Percentiles rank a stretch among this genome's conserved stretches.
Evolutionary conservation across 2,797 vertebrate genomes (phyloP).

Genomic region (Hafferia zeledoni): DNA sequence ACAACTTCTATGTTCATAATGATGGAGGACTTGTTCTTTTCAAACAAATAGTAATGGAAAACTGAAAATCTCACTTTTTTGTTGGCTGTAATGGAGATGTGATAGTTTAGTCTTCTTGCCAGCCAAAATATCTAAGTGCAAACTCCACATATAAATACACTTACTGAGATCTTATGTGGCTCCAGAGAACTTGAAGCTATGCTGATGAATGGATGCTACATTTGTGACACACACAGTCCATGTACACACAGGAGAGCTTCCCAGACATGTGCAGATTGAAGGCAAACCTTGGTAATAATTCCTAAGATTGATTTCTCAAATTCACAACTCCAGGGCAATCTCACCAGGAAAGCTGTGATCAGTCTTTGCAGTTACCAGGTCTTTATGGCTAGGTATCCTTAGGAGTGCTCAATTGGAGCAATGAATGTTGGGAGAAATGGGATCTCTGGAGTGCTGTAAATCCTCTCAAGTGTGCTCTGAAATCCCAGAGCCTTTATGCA

Average conservation of each 20-base stretch:
- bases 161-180: not conserved
- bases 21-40: not conserved
- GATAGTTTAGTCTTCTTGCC: not conserved
- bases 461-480: not conserved
- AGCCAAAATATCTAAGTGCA: not conserved
- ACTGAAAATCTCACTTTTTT: not conserved
- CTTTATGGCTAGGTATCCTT: not conserved
- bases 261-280: not conserved
- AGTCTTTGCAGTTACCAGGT: not conserved
- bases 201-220: accelerated
- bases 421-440: not conserved
- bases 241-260: not conserved
- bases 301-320: not conserved
- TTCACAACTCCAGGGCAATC: not conserved
- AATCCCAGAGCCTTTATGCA: not conserved
- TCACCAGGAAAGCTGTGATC: not conserved
- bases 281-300: not conserved
- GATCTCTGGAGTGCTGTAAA: not conserved
- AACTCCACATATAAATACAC: not conserved
- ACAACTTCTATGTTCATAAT: not conserved
- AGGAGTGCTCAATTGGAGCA: not conserved
- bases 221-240: not conserved
- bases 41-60: not conserved
- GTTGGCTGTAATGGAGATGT: not conserved
- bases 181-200: not conserved